Evolutionary conservation across 2,797 vertebrate species (phyloP).

Genomic region (Myotis daubentonii): DNA sequence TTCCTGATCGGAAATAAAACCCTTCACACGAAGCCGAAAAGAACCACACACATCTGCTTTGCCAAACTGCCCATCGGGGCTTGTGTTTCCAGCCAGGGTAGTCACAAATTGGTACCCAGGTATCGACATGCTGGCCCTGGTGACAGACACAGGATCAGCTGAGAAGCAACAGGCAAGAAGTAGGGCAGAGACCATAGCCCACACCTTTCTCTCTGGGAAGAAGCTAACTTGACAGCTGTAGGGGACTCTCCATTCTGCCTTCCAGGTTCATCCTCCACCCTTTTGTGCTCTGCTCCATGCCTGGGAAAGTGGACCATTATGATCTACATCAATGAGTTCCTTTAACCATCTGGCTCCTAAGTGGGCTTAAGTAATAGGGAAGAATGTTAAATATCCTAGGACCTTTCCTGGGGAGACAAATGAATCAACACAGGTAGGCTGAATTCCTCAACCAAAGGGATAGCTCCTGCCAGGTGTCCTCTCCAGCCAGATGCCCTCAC

Average conservation of each 20-base stretch:
- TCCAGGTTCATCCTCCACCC: neutral
- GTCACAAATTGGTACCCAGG: neutral
- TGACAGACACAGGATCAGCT: neutral
- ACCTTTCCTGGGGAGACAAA: neutral
- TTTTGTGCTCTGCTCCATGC: neutral
- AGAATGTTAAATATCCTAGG: neutral
- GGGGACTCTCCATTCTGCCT: neutral
- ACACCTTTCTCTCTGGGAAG: neutral
- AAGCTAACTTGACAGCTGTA: neutral
- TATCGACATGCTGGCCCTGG: neutral
- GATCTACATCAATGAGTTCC: neutral
- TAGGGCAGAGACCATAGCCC: accelerated
- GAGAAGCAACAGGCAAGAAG: neutral
- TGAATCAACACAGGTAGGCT: neutral
- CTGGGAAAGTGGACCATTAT: neutral
- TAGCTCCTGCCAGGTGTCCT: neutral
- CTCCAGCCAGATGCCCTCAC: neutral
- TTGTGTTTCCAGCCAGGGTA: neutral
- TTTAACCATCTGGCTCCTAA: neutral
- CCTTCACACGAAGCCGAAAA: neutral
- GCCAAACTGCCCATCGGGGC: accelerated
- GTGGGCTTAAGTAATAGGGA: neutral
- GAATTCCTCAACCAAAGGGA: neutral
- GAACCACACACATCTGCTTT: neutral
- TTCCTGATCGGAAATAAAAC: neutral